Evolutionary conservation across 2,888 invertebrate species (phyloP).

Genomic region (Cerastoderma edule): DNA sequence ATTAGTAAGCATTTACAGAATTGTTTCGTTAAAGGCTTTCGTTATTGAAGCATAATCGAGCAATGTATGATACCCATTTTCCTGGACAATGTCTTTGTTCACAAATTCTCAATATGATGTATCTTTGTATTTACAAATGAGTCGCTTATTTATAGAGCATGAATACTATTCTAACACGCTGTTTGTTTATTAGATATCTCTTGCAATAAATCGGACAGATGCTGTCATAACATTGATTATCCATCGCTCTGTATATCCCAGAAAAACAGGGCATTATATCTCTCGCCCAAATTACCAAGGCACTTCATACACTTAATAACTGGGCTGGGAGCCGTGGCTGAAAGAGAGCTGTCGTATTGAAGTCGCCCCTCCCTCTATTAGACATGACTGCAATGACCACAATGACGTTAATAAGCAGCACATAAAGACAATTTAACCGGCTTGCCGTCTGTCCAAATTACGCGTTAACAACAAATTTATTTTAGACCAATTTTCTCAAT

Average conservation of each 20-base stretch:
- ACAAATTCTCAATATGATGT: no score
- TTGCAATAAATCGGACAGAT: slow-evolving; percentile 14
- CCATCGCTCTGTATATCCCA: not conserved
- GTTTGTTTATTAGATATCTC: slow-evolving; percentile 3
- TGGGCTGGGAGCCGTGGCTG: not conserved
- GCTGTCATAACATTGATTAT: slow-evolving; percentile 13
- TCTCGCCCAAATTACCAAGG: slow-evolving; percentile 10
- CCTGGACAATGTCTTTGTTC: no score
- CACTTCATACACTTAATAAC: slow-evolving; percentile 3
- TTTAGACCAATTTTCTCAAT: slow-evolving; percentile 43
- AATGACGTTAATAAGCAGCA: slow-evolving; percentile 49
- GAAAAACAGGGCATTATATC: slow-evolving; percentile 12
- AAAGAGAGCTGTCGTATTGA: slow-evolving; percentile 17
- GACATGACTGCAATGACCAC: slow-evolving; percentile 38
- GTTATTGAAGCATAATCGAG: no score
- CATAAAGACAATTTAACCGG: slow-evolving; percentile 55
- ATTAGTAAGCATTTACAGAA: no score
- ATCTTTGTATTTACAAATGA: no score
- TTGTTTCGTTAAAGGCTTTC: no score
- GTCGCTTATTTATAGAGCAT: no score
- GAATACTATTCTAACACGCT: no score
- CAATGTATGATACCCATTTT: no score
- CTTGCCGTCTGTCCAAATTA: slow-evolving; percentile 61
- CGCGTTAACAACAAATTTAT: slow-evolving; percentile 56
- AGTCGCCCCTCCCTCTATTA: slow-evolving; percentile 26